These are phyloP conservation scores for Agrochola lychnidis DNA, from an alignment of 2,888 invertebrate genomes.

Conservation along the genomic window DNA sequence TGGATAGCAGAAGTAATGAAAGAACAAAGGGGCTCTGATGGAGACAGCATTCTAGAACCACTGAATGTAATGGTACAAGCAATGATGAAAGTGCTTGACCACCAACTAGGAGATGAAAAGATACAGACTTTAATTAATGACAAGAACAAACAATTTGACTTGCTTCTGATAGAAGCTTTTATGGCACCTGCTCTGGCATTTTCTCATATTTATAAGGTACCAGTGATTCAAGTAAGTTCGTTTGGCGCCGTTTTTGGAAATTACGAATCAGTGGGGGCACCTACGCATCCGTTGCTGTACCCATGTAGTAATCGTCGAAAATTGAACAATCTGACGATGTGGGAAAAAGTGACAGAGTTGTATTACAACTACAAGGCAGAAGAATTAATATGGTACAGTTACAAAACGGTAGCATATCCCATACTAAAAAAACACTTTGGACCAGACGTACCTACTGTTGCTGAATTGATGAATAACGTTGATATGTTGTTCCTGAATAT, in stretches of 20 bases:
- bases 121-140: slow-evolving; percentile 64
- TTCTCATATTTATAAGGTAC: slow-evolving; percentile 65
- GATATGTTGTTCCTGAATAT: slow-evolving; percentile 71
- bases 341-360: slow-evolving; percentile 68
- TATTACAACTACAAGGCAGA: slow-evolving; percentile 51
- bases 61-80: slow-evolving; percentile 10
- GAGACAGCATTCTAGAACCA: slow-evolving; percentile 28
- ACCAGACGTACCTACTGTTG: slow-evolving; percentile 56
- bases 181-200: slow-evolving; percentile 51
- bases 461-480: slow-evolving; percentile 67
- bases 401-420: neutral
- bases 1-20: slow-evolving; percentile 46
- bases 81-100: slow-evolving; percentile 45
- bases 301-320: slow-evolving; percentile 56
- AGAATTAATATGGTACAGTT: neutral
- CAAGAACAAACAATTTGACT: slow-evolving; percentile 69
- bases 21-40: neutral
- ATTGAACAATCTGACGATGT: slow-evolving; percentile 65
- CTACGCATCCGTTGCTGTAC: slow-evolving; percentile 70
- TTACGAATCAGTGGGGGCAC: slow-evolving; percentile 66
- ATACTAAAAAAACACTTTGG: slow-evolving; percentile 62
- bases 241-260: slow-evolving; percentile 60
- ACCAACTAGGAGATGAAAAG: slow-evolving; percentile 41
- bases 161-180: slow-evolving; percentile 69
- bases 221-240: slow-evolving; percentile 74